Evolutionary conservation across 2,888 invertebrate genomes (phyloP).

Genomic region (Eurytoma adleriae): DNA sequence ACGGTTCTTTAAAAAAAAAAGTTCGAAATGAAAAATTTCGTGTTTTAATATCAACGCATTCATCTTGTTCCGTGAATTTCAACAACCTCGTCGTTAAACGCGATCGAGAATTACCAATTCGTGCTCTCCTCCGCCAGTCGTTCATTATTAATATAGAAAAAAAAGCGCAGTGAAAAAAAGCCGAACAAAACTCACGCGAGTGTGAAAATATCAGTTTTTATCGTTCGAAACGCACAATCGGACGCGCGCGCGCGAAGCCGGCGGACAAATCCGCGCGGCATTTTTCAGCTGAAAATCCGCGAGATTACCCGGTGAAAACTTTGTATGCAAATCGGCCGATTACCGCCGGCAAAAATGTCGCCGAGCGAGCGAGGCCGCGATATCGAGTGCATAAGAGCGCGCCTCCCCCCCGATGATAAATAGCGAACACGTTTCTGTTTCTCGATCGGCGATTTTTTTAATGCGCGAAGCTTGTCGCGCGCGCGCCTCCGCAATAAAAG

Average conservation of each 20-base stretch:
- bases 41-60: too few species aligned
- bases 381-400: not conserved
- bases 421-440: constrained; percentile 42
- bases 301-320: constrained; percentile 22
- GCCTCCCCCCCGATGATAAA: constrained; percentile 30
- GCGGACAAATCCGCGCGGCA: constrained; percentile 10
- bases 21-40: too few species aligned
- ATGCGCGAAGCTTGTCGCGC: constrained; percentile 41
- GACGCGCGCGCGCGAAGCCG: constrained; percentile 2
- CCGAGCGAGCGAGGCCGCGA: not conserved
- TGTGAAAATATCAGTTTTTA: not conserved
- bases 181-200: not conserved
- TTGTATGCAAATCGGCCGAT: constrained; percentile 42
- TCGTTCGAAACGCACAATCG: constrained; percentile 17
- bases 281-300: not conserved
- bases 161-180: too few species aligned
- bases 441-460: constrained; percentile 43
- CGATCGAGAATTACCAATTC: too few species aligned
- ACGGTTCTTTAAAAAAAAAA: too few species aligned
- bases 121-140: too few species aligned
- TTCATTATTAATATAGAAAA: too few species aligned
- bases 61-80: too few species aligned
- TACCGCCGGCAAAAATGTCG: constrained; percentile 40
- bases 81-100: too few species aligned
- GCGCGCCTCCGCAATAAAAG: not conserved